Conservation (phyloP, 2,113 vertebrate species). For the Gulo gulo region DNA sequence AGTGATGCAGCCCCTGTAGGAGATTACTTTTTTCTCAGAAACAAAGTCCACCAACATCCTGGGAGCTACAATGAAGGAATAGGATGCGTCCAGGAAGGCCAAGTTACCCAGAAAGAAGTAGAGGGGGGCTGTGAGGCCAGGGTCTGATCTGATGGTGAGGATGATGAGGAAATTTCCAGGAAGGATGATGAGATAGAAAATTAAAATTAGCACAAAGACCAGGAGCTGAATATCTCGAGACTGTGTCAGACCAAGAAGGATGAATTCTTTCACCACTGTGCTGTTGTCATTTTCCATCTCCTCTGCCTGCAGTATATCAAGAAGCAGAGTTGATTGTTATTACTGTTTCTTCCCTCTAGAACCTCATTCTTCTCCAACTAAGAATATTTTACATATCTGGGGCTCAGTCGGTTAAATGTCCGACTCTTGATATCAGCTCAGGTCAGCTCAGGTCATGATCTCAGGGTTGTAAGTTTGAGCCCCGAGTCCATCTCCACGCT, state of each 20-base stretch:
- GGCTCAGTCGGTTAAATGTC: background rate
- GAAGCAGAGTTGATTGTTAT: background rate
- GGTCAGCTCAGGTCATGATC: background rate
- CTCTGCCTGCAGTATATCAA: background rate
- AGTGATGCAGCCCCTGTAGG: conserved; percentile 30
- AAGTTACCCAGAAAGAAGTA: background rate
- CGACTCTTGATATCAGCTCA: background rate
- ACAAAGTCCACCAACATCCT: background rate
- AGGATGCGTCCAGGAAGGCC: background rate
- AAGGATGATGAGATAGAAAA: conserved; percentile 41
- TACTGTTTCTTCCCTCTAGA: background rate
- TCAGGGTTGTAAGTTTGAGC: background rate
- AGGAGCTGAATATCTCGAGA: conserved; percentile 28
- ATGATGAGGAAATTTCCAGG: conserved; percentile 47
- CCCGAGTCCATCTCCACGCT: background rate
- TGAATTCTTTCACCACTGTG: conserved; percentile 36
- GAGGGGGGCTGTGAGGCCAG: conserved; percentile 31
- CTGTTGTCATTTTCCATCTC: conserved; percentile 35
- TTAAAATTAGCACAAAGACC: conserved; percentile 42
- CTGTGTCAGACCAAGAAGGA: conserved; percentile 46
- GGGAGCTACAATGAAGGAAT: background rate
- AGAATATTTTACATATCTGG: background rate
- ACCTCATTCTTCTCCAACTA: background rate
- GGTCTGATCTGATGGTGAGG: conserved; percentile 48
- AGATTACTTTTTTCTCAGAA: background rate